Evolutionary conservation across 1,140 invertebrate species (phyloP).

Genomic region (Hylaeus anthracinus): DNA sequence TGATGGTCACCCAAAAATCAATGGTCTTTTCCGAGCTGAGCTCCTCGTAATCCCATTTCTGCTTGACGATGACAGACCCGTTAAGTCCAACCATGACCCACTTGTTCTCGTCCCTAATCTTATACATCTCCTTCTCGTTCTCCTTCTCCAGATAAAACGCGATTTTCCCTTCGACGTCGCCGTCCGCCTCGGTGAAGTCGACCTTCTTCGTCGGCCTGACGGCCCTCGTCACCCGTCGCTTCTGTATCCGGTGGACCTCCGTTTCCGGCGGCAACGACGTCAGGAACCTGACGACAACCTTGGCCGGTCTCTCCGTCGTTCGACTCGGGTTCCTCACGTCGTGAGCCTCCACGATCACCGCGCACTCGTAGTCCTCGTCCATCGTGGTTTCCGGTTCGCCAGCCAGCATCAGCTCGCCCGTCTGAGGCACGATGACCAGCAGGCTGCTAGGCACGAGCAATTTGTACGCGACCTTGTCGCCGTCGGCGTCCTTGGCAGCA

Average conservation of each 20-base stretch:
- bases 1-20: conserved; percentile 97
- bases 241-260: conserved; percentile 84
- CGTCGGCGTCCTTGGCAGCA: conserved; percentile 91
- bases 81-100: conserved; percentile 96
- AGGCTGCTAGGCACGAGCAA: conserved; percentile 89
- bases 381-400: conserved; percentile 83
- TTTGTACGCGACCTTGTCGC: conserved; percentile 92
- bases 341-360: conserved; percentile 89
- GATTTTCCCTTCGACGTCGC: conserved; percentile 91
- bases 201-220: conserved; percentile 95
- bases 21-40: conserved; percentile 97
- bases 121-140: conserved; percentile 94
- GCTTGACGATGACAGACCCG: conserved; percentile 95
- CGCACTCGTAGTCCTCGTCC: conserved; percentile 84
- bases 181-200: conserved; percentile 95
- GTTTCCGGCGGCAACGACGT: conserved; percentile 80
- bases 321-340: conserved; percentile 88
- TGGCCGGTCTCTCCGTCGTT: conserved; percentile 86
- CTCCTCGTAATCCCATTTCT: conserved; percentile 98
- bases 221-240: conserved; percentile 91
- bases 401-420: conserved; percentile 91
- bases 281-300: conserved; percentile 88
- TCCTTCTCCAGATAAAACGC: conserved; percentile 96
- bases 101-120: conserved; percentile 95
- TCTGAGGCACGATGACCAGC: conserved; percentile 94